These are phyloP conservation scores for Alectura lathami DNA, from an alignment of 2,113 vertebrate species.

Conservation along the genomic window DNA sequence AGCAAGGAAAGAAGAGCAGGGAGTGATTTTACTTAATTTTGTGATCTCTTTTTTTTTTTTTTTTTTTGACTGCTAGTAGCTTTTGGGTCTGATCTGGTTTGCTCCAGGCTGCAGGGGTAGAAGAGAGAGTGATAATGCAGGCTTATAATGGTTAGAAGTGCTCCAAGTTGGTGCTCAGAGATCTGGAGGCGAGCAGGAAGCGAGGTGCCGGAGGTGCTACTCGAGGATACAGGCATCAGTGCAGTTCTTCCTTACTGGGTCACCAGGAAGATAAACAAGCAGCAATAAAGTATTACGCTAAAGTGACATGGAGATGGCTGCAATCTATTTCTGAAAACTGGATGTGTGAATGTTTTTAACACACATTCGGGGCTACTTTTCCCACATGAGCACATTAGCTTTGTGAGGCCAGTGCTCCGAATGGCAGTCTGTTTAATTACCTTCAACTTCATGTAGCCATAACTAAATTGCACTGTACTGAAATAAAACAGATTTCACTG, in stretches of 20 bases:
- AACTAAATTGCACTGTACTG: not conserved
- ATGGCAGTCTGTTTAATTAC: not conserved
- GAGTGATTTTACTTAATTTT: not conserved
- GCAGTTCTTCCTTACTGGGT: not conserved
- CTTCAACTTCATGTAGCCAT: not conserved
- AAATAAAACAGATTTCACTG: not conserved
- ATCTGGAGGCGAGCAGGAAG: not conserved
- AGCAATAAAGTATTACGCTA: not conserved
- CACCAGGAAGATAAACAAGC: not conserved
- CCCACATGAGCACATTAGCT: fast-evolving
- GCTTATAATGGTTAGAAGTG: not conserved
- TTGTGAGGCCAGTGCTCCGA: not conserved
- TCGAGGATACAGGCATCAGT: not conserved
- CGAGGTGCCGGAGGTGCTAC: not conserved
- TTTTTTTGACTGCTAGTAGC: not conserved
- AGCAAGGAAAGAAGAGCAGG: not conserved
- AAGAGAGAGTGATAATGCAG: not conserved
- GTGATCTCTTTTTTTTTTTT: not conserved
- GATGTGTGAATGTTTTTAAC: not conserved
- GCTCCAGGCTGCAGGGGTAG: not conserved
- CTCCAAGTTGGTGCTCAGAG: not conserved
- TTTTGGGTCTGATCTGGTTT: not conserved
- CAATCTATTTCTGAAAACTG: not conserved
- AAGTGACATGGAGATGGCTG: not conserved
- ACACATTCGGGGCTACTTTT: not conserved